phyloP scores from a whole-genome alignment of 2,797 vertebrate species.

The Zonotrichia albicollis region DNA sequence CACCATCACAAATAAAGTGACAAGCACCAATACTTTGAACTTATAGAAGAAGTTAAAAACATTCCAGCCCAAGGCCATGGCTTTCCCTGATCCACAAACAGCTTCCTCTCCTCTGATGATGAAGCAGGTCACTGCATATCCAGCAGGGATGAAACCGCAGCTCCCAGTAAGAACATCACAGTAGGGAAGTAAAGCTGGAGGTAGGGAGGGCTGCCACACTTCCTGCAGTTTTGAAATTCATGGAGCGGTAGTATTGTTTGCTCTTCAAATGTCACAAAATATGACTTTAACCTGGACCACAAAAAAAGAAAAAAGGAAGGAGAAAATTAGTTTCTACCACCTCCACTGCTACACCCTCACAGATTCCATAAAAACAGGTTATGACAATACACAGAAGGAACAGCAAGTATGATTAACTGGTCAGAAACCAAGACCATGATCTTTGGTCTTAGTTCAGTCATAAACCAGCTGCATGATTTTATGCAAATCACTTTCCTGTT shows the following conservation, averaged over 20 bases:
- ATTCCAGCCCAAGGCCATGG: conserved; percentile 77
- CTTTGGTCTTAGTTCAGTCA: background rate
- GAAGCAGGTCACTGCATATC: background rate
- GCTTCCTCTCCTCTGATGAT: background rate
- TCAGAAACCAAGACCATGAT: background rate
- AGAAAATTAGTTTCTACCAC: background rate
- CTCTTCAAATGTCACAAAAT: background rate
- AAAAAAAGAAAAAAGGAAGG: background rate
- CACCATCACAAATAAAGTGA: conserved; percentile 78
- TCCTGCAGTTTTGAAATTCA: conserved; percentile 2
- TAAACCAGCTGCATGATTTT: background rate
- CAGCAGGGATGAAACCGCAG: background rate
- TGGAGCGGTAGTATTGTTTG: background rate
- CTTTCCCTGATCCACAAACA: background rate
- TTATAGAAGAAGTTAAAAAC: conserved; percentile 75
- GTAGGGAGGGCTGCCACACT: background rate
- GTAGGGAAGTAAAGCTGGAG: background rate
- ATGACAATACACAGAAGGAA: background rate
- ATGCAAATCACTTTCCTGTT: background rate
- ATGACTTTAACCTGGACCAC: background rate
- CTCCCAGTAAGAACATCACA: background rate
- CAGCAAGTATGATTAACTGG: background rate
- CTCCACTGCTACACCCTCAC: background rate
- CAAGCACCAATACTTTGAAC: conserved; percentile 80
- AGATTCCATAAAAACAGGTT: background rate